Evolutionary conservation across 2,113 vertebrate genomes (phyloP).

Genomic region (Megaceryle torquata): DNA sequence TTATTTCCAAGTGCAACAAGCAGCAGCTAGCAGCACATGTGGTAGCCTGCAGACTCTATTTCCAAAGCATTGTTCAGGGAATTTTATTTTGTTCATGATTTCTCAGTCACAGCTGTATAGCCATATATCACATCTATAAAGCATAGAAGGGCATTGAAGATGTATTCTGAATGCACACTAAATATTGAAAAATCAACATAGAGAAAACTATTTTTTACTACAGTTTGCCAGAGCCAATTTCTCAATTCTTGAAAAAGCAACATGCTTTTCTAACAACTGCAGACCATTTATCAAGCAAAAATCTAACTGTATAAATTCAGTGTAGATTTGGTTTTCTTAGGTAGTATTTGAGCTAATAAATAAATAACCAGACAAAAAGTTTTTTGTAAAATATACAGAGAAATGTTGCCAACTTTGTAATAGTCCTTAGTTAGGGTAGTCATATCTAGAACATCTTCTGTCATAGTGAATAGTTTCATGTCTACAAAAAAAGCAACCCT

Average conservation of each 20-base stretch:
- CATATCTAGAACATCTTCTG: not conserved
- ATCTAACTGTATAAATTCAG: not conserved
- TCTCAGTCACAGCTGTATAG: slow-evolving; percentile 43
- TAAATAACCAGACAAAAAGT: not conserved
- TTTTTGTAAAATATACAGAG: not conserved
- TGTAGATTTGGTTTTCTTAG: not conserved
- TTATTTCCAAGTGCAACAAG: not conserved
- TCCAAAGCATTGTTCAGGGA: not conserved
- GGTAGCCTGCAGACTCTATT: not conserved
- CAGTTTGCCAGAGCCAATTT: not conserved
- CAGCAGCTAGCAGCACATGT: not conserved
- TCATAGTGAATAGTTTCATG: not conserved
- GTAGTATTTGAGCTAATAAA: not conserved
- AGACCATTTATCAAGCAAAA: slow-evolving; percentile 10
- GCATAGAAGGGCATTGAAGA: not conserved
- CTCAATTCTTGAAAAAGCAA: slow-evolving; percentile 2
- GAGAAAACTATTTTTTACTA: not conserved
- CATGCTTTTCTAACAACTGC: not conserved
- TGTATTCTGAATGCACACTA: slow-evolving; percentile 12
- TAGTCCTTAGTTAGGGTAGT: not conserved
- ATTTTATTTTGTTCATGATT: slow-evolving; percentile 48
- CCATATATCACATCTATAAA: slow-evolving; percentile 22
- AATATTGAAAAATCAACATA: slow-evolving; percentile 16
- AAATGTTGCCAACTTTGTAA: not conserved
- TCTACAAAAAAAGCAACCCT: not conserved